These are phyloP conservation scores for Orthosia cruda DNA, from an alignment of 2,888 invertebrate species.

Conservation along the genomic window DNA sequence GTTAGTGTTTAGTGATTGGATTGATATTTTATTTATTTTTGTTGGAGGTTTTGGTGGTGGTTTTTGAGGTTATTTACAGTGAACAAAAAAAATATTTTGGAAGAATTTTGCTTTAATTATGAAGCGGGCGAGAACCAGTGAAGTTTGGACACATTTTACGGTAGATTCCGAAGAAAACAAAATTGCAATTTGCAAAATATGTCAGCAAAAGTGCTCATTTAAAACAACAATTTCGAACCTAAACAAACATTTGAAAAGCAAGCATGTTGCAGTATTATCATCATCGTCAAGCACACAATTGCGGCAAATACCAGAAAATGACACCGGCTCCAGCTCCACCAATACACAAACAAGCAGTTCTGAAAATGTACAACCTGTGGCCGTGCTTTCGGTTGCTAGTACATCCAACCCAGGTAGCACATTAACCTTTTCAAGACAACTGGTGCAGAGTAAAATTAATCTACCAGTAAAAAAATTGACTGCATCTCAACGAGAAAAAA, in stretches of 20 bases:
- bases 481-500: conserved; percentile 23
- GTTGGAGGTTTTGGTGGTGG: neutral
- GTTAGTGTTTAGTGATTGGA: neutral
- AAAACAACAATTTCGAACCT: conserved; percentile 1
- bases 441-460: conserved; percentile 20
- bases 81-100: too few relatives aligned
- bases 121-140: conserved; percentile 4
- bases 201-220: conserved; percentile 13
- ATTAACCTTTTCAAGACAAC: conserved; percentile 8
- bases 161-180: conserved; percentile 7
- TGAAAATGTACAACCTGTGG: conserved; percentile 8
- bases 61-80: neutral
- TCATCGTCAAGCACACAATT: conserved; percentile 7
- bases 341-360: neutral
- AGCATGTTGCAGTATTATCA: conserved; percentile 5
- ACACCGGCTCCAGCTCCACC: neutral
- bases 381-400: neutral
- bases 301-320: conserved; percentile 6
- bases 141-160: conserved; percentile 11
- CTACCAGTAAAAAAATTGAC: conserved; percentile 10
- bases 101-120: neutral
- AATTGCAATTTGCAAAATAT: conserved; percentile 15
- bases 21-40: neutral
- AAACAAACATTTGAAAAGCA: conserved; percentile 1
- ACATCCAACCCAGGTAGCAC: conserved; percentile 4